These are phyloP conservation scores for Gymnocheta viridis DNA, from an alignment of 2,888 invertebrate species.

Conservation along the genomic window DNA sequence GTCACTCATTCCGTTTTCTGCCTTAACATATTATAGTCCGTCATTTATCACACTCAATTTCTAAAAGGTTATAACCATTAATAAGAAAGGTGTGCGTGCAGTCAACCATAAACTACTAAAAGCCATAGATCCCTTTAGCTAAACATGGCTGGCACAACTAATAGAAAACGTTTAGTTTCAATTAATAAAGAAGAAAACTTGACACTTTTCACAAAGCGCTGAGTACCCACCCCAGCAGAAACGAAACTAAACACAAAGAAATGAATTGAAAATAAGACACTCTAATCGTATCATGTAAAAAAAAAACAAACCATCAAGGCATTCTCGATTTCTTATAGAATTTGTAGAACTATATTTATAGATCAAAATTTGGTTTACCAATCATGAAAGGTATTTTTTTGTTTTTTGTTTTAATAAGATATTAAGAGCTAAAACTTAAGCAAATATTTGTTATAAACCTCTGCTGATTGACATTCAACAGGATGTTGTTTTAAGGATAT, in stretches of 20 bases:
- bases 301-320: not conserved
- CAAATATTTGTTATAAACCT: too few relatives aligned
- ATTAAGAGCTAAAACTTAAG: not conserved
- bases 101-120: slow-evolving; percentile 62
- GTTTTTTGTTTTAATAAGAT: not conserved
- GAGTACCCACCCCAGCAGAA: not conserved
- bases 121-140: slow-evolving; percentile 22
- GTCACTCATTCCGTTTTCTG: slow-evolving; percentile 39
- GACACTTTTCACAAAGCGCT: not conserved
- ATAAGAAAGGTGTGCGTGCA: slow-evolving; percentile 65
- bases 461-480: too few relatives aligned
- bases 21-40: slow-evolving; percentile 52
- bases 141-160: slow-evolving; percentile 17
- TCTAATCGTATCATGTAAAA: slow-evolving; percentile 40
- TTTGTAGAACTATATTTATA: not conserved
- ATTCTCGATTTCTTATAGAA: not conserved
- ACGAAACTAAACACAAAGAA: slow-evolving; percentile 7
- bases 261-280: slow-evolving; percentile 35
- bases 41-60: slow-evolving; percentile 68
- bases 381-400: not conserved
- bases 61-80: slow-evolving; percentile 59
- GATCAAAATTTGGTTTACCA: not conserved
- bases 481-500: too few relatives aligned
- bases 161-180: slow-evolving; percentile 67
- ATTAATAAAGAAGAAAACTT: slow-evolving; percentile 58